phyloP scores from a whole-genome alignment of 2,113 vertebrate genomes.

The Myotis lucifugus region DNA sequence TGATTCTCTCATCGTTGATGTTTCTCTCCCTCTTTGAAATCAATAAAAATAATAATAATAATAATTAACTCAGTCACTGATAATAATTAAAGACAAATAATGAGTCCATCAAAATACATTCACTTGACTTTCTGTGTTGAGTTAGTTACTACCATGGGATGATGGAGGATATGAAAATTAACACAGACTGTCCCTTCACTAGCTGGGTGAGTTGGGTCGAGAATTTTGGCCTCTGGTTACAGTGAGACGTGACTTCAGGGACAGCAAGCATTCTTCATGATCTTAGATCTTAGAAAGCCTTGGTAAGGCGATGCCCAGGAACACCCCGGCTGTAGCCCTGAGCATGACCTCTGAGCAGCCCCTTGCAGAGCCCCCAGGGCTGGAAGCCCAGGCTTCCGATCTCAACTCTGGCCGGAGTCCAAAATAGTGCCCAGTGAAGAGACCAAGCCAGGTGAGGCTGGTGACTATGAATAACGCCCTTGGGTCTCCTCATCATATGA shows the following conservation, averaged over 20 bases:
- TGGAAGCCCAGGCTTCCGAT: not conserved
- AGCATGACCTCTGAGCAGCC: not conserved
- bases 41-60: too few relatives aligned
- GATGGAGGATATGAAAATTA: not conserved
- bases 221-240: not conserved
- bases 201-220: not conserved
- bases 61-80: not conserved
- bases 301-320: not conserved
- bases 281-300: not conserved
- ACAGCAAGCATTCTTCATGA: not conserved
- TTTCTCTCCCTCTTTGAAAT: too few relatives aligned
- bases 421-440: not conserved
- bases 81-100: conserved; percentile 7
- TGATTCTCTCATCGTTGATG: too few relatives aligned
- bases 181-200: not conserved
- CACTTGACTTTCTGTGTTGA: not conserved
- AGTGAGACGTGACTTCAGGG: not conserved
- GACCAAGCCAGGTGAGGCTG: not conserved
- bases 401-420: not conserved
- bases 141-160: not conserved
- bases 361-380: accelerated
- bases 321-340: not conserved
- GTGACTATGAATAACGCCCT: not conserved
- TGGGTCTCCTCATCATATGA: too few relatives aligned
- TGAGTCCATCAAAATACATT: not conserved